phyloP scores from a whole-genome alignment of 2,797 vertebrate species.

The Sebastes diploproa region DNA sequence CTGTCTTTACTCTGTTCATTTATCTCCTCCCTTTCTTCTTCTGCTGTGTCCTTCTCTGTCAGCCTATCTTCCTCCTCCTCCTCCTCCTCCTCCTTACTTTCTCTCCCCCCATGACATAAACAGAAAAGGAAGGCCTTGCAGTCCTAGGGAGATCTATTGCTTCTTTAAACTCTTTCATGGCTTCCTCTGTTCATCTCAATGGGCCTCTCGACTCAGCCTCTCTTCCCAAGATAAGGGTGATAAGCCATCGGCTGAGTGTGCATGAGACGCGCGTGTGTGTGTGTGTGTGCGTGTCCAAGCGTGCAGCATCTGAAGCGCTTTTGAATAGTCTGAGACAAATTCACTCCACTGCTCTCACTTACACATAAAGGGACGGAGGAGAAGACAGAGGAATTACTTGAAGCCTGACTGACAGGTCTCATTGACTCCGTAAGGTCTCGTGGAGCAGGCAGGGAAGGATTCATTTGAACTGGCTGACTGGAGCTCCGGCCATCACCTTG shows the following conservation, averaged over 20 bases:
- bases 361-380: conserved; percentile 19
- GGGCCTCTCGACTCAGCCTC: conserved; percentile 43
- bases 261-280: not conserved
- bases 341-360: conserved; percentile 33
- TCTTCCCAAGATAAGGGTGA: conserved; percentile 53
- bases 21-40: conserved; percentile 60
- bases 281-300: conserved; percentile 8
- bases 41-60: conserved; percentile 67
- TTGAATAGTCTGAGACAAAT: conserved; percentile 39
- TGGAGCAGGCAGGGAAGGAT: conserved; percentile 21
- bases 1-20: conserved; percentile 55
- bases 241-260: conserved; percentile 46
- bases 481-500: conserved; percentile 39
- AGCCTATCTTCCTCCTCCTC: conserved; percentile 42
- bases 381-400: conserved; percentile 38
- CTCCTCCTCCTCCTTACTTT: conserved; percentile 42
- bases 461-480: conserved; percentile 37
- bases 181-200: conserved; percentile 58
- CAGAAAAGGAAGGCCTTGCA: conserved; percentile 52
- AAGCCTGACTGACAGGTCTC: conserved; percentile 53
- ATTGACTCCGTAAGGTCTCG: conserved; percentile 31
- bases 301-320: conserved; percentile 35
- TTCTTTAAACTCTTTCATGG: conserved; percentile 61
- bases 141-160: conserved; percentile 65
- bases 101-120: conserved; percentile 54